These are phyloP conservation scores for Ivindomyrus marchei DNA, from an alignment of 2,113 vertebrate genomes.

Conservation along the genomic window DNA sequence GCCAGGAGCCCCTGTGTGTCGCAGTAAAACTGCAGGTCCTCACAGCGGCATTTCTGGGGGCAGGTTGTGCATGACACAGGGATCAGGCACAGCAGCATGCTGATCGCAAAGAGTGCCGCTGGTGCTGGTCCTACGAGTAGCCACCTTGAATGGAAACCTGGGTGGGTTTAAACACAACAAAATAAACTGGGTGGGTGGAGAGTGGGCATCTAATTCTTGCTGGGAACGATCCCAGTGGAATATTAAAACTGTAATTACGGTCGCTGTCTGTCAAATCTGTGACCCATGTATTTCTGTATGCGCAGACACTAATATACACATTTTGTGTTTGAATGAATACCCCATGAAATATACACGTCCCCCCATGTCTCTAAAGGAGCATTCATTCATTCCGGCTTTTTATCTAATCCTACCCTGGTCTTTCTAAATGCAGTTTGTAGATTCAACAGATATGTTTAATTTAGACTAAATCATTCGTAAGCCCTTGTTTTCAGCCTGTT, in stretches of 20 bases:
- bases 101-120: constrained; percentile 95
- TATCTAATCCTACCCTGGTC: background rate
- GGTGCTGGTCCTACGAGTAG: constrained; percentile 98
- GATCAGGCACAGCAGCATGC: constrained; percentile 93
- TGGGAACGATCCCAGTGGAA: constrained; percentile 33
- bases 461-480: background rate
- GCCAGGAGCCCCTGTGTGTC: constrained; percentile 97
- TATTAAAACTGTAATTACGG: constrained; percentile 3
- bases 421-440: background rate
- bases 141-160: constrained; percentile 99
- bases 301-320: background rate
- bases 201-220: constrained; percentile 56
- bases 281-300: background rate
- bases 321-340: background rate
- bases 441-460: constrained; percentile 8
- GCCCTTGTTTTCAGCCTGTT: background rate
- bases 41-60: constrained; percentile 99
- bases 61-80: constrained; percentile 94
- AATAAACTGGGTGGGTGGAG: constrained; percentile 50
- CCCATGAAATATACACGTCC: background rate
- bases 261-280: background rate
- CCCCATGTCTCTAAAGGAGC: background rate
- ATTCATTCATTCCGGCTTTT: background rate
- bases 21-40: constrained; percentile 99
- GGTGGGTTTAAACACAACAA: constrained; percentile 75